phyloP scores from a whole-genome alignment of 1,140 invertebrate genomes.

The Drosophila pallidifrons region DNA sequence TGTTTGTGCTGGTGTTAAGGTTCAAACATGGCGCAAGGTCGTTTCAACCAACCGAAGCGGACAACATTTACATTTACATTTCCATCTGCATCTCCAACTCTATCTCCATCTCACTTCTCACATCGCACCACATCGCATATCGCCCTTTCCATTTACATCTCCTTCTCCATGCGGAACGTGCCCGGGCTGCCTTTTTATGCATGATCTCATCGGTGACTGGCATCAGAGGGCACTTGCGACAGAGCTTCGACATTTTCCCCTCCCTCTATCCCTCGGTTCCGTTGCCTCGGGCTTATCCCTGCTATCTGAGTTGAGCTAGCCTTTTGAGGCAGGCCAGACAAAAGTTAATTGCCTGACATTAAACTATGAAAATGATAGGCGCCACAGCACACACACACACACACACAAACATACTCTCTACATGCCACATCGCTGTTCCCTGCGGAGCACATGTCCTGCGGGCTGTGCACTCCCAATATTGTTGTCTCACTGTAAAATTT shows the following conservation, averaged over 20 bases:
- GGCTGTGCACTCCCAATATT: constrained; percentile 40
- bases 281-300: constrained; percentile 8
- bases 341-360: constrained; percentile 82
- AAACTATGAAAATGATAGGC: constrained; percentile 75
- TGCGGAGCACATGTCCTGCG: constrained; percentile 12
- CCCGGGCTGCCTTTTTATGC: constrained; percentile 74
- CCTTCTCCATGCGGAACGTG: constrained; percentile 47
- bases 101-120: constrained; percentile 20
- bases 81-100: constrained; percentile 64
- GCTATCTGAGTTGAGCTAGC: constrained; percentile 15
- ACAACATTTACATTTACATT: constrained; percentile 79
- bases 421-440: neutral
- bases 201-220: constrained; percentile 82
- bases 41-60: constrained; percentile 73
- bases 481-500: constrained; percentile 29
- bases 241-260: constrained; percentile 30
- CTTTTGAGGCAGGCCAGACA: constrained; percentile 57
- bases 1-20: constrained; percentile 65
- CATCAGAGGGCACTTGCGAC: constrained; percentile 55
- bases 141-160: constrained; percentile 62
- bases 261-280: neutral
- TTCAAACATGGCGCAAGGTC: constrained; percentile 81
- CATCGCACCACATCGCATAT: constrained; percentile 7
- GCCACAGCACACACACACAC: constrained; percentile 21
- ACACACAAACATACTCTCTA: constrained; percentile 1